Evolutionary conservation across 2,888 invertebrate genomes (phyloP), one percentile per base, ranked within the genome.

Genomic region (Dione vanillae): DNA sequence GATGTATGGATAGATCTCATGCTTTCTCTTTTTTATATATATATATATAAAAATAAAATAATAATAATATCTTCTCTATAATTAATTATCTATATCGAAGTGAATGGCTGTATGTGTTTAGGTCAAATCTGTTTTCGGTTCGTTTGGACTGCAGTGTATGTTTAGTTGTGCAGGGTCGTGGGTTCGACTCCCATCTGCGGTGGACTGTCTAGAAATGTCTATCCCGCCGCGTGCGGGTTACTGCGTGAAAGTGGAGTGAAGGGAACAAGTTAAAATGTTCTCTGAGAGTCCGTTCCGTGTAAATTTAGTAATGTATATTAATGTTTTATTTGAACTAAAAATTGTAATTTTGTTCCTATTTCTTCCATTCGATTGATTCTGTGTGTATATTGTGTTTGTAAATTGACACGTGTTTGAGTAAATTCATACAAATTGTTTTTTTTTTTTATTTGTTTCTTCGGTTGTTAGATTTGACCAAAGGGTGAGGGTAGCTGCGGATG

Each of bases 401-500:
- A 56, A 59, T 59, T 20, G 49, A 62, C 65, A 69, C 61, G 43
- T 65, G 35, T 43, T 52, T 45, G 51, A 49, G 62, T 71, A 59
- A 51, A 19, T 69, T 52, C 47, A 49, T 41, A 43, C 51, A 67
- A 58, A 47, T 49, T 65, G 20, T 41, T 45, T 61, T 49, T 65
- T n/a, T n/a, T n/a, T 54, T 68, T n/a, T n/a, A n/a, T 73, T 70
- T 67, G 45, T 58, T 68, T 69, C 12, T 16, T 61, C 45, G 61
- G 67, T 68, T 75, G 66, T 73, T 70, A 73, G 78, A 76, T 79
- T 78, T 81, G 82, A 85, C 83, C 85, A 83, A 83, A 84, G 83
- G 78, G 79, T 74, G 77, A 77, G 61, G 76, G 78, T 77, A 77
- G 75, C 75, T 84, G 83, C 83, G 80, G 79, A 84, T 81, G 85